These are phyloP conservation scores for Campylomormyrus tamandua DNA, from an alignment of 2,113 vertebrate species.

Conservation along the genomic window DNA sequence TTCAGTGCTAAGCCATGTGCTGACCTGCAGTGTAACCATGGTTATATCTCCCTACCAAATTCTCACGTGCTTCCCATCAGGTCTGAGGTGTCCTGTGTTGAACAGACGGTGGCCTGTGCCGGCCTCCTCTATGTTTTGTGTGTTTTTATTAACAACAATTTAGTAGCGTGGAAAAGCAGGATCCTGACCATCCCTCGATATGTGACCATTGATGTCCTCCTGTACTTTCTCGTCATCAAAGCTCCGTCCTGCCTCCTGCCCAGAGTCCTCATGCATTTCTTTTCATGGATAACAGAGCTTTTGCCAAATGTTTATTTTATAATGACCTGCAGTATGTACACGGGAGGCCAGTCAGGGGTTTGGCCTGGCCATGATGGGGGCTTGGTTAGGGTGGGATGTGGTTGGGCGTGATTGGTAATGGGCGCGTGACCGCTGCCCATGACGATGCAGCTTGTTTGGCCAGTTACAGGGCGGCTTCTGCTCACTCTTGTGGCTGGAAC, in stretches of 20 bases:
- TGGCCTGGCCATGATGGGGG: background rate
- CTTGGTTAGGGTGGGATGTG: background rate
- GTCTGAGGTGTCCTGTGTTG: background rate
- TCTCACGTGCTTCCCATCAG: background rate
- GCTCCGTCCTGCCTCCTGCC: background rate
- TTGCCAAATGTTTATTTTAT: background rate
- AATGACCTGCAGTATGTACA: background rate
- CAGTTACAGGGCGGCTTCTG: background rate
- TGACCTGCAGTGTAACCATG: background rate
- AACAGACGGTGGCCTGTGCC: background rate
- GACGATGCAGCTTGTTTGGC: background rate
- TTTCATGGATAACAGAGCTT: background rate
- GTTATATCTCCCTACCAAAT: background rate
- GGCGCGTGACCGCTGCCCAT: background rate
- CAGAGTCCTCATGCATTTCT: background rate
- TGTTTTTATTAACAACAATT: background rate
- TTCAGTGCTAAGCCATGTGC: background rate
- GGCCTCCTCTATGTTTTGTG: background rate
- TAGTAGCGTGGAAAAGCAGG: background rate
- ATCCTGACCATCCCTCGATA: background rate
- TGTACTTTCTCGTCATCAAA: background rate
- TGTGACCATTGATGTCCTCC: background rate
- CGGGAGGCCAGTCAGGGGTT: background rate
- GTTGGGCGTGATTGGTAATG: background rate
- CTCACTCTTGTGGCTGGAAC: background rate